These are phyloP conservation scores for Acrobeloides nanus DNA, from an alignment of 2,888 invertebrate genomes.

Conservation along the genomic window DNA sequence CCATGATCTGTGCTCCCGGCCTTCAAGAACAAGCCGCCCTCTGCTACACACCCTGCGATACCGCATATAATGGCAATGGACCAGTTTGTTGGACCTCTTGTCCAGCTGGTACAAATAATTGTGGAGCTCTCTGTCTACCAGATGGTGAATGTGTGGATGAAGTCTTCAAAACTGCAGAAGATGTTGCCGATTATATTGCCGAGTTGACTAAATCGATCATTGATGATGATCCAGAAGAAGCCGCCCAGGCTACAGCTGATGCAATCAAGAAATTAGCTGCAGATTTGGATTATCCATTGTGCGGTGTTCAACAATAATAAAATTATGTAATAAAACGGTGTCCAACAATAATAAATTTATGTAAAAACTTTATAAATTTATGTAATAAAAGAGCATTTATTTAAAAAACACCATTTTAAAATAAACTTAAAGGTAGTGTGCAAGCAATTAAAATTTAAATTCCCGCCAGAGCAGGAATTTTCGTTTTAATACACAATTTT, in stretches of 20 bases:
- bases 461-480: too few species aligned
- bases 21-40: not conserved
- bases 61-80: not conserved
- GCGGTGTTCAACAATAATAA: too few species aligned
- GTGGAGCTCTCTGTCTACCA: not conserved
- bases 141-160: not conserved
- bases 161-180: not conserved
- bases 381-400: too few species aligned
- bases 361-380: too few species aligned
- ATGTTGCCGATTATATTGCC: not conserved
- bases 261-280: not conserved
- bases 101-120: not conserved
- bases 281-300: not conserved
- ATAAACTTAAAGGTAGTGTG: too few species aligned
- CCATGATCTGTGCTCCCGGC: not conserved
- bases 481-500: too few species aligned
- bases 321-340: too few species aligned
- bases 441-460: too few species aligned
- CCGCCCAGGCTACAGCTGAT: not conserved
- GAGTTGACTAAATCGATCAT: too few species aligned
- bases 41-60: not conserved
- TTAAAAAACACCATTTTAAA: too few species aligned
- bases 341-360: too few species aligned
- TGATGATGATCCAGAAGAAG: not conserved
- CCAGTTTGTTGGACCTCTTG: conserved; percentile 1